Evolutionary conservation across 2,797 vertebrate genomes (phyloP), one percentile per base, ranked within the genome.

Genomic region (Cyprinodon diabolis): DNA sequence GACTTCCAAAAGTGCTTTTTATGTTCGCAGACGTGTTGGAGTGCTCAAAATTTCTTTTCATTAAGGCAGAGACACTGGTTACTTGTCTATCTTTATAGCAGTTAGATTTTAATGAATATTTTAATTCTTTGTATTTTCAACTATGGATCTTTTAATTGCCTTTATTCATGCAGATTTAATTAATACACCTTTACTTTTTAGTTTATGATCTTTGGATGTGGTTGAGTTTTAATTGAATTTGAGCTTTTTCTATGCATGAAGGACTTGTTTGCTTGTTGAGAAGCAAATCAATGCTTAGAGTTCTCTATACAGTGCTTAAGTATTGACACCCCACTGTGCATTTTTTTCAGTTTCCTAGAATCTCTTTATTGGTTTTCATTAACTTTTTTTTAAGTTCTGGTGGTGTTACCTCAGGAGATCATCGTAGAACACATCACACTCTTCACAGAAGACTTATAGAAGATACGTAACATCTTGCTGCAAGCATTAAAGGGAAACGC

Each of bases 81-180:
- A 84, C 75, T 43, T 17, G 69, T 86, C 82, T 88, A 72, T 84
- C 78, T 87, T 90, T 88, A 86, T 89, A 84, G 86, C 68, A 4
- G 66, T 58, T 75, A 58, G 77, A 78, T 84, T 86, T 85, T 67
- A 70, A 72, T 84, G 69, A 79, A 74, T 73, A 76, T 78, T 77
- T 75, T 35, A 40, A 9, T 57, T 81, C 66, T 66, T 23, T 80
- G 58, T 78, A 25, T 86, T 90, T 89, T 30, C 67, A 79, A 76
- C 83, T 82, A 72, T 76, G 72, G 76, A 57, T 40, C 74, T 78
- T 93, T 90, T 88, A 89, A 92, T 94, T 91, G 71, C 66, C 76
- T 89, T 87, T 85, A 89, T 88, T 92, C 91, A 85, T 79, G 85
- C 71, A 6, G 74, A 66, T 90, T 87, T 89, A 88, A 92, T 93